phyloP scores from a whole-genome alignment of 2,888 invertebrate genomes.

The Ischnus inquisitorius region DNA sequence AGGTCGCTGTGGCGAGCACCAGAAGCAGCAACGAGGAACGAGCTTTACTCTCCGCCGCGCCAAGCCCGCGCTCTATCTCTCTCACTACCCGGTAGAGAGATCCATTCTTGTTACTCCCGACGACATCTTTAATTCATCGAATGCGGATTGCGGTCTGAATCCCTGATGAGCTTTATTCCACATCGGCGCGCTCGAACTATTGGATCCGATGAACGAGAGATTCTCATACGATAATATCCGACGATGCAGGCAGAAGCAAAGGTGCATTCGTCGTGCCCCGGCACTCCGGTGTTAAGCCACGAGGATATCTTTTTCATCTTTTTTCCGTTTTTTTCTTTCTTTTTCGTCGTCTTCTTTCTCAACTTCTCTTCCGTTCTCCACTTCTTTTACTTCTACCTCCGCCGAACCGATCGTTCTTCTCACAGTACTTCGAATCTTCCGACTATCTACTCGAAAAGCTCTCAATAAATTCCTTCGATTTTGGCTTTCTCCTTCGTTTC shows the following conservation, averaged over 20 bases:
- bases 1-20: conserved; percentile 52
- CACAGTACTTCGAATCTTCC: conserved; percentile 49
- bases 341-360: conserved; percentile 45
- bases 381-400: conserved; percentile 50
- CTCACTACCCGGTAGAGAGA: conserved; percentile 69
- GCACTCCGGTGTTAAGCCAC: conserved; percentile 39
- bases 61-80: conserved; percentile 23
- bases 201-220: conserved; percentile 81
- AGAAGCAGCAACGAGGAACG: conserved; percentile 54
- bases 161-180: conserved; percentile 85
- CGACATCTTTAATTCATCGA: conserved; percentile 85
- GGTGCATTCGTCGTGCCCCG: conserved; percentile 48
- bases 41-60: conserved; percentile 53
- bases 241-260: conserved; percentile 72
- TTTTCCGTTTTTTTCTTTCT: no score
- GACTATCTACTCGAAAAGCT: conserved; percentile 75
- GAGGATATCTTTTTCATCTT: conserved; percentile 64
- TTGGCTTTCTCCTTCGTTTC: conserved; percentile 65
- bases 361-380: conserved; percentile 26
- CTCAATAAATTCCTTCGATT: conserved; percentile 76
- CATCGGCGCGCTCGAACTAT: conserved; percentile 84
- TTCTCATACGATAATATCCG: conserved; percentile 83
- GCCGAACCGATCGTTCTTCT: conserved; percentile 28
- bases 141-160: conserved; percentile 85
- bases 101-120: conserved; percentile 84